These are phyloP conservation scores for Electrona antarctica DNA, from an alignment of 2,113 vertebrate genomes.

Conservation along the genomic window DNA sequence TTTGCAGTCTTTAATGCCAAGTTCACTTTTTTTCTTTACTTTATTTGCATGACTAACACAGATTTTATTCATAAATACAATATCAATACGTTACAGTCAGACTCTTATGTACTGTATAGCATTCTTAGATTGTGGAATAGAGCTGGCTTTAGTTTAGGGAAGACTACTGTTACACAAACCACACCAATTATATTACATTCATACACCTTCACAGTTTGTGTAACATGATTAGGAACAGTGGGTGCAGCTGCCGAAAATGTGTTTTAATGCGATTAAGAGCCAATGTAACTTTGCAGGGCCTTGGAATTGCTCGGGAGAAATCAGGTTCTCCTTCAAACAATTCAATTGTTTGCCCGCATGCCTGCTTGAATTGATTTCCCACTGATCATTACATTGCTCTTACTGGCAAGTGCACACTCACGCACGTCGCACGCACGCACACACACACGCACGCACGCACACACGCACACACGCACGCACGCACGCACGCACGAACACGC, in stretches of 20 bases:
- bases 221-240: constrained; percentile 46
- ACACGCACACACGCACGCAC: background rate
- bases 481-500: background rate
- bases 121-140: no score
- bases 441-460: constrained; percentile 24
- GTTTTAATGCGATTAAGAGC: constrained; percentile 50
- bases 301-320: constrained; percentile 46
- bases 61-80: no score
- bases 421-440: background rate
- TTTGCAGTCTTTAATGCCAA: no score
- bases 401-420: constrained; percentile 54
- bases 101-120: no score
- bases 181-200: constrained; percentile 32
- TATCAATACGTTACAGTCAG: no score
- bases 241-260: constrained; percentile 41
- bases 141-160: no score
- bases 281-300: constrained; percentile 47
- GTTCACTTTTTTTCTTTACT: no score
- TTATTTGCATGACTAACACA: no score
- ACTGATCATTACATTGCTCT: constrained; percentile 59
- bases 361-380: constrained; percentile 60
- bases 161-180: constrained; percentile 35
- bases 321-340: constrained; percentile 68
- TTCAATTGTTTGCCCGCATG: constrained; percentile 64
- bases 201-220: constrained; percentile 30